Conservation (phyloP, 2,113 vertebrate genomes). For the Poeciliopsis retropinna region DNA sequence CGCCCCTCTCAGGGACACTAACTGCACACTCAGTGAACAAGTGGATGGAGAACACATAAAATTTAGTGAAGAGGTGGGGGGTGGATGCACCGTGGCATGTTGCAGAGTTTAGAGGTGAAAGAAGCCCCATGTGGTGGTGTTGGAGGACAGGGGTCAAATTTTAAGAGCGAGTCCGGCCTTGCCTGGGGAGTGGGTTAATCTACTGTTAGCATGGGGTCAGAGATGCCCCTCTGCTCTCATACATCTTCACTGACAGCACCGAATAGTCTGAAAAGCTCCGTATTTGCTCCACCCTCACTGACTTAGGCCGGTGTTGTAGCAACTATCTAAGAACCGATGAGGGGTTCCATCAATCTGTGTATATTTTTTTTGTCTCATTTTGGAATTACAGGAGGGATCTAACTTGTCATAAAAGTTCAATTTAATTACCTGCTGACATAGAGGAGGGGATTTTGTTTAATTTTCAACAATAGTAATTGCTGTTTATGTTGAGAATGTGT, state of each 20-base stretch:
- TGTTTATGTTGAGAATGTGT: not conserved
- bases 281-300: conserved; percentile 1
- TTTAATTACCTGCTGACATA: not conserved
- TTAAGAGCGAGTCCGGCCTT: conserved; percentile 69
- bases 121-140: conserved; percentile 70
- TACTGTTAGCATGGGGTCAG: conserved; percentile 80
- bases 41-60: conserved; percentile 49
- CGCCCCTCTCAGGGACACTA: conserved; percentile 73
- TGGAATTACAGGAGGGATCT: not conserved
- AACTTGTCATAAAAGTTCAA: conserved; percentile 8
- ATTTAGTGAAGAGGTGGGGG: conserved; percentile 64
- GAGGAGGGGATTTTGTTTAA: not conserved
- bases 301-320: not conserved
- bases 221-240: conserved; percentile 58
- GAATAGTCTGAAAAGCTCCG: conserved; percentile 46
- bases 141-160: conserved; percentile 71
- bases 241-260: conserved; percentile 72
- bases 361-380: not conserved
- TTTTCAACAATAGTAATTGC: conserved; percentile 12
- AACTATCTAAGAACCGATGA: not conserved
- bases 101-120: conserved; percentile 51
- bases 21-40: conserved; percentile 52
- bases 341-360: not conserved
- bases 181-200: conserved; percentile 72
- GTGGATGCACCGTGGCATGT: conserved; percentile 67